phyloP scores from a whole-genome alignment of 2,113 vertebrate species.

The mouse (Mus musculus) region GRCm39 chr5:97655001-97655500 shows the following conservation, averaged over 20 bases:
- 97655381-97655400: no score
- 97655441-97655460: no score
- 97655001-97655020: neutral
- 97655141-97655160: neutral
- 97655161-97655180: neutral
- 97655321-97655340: neutral
- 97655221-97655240: neutral
- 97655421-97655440: neutral
- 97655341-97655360: neutral
- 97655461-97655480: neutral
- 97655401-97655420: neutral
- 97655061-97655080: slow-evolving; percentile 24
- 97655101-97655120: neutral
- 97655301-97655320: neutral
- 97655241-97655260: neutral
- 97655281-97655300: neutral
- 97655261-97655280: neutral
- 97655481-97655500: neutral
- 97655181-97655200: neutral
- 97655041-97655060: neutral
- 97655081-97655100: neutral
- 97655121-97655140: neutral
- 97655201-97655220: neutral
- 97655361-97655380: neutral
- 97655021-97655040: neutral